A percentile compares a stretch with the other conserved stretches of the same genome.
Conservation (phyloP, 2,113 vertebrate species). For the Pelobates fuscus region DNA sequence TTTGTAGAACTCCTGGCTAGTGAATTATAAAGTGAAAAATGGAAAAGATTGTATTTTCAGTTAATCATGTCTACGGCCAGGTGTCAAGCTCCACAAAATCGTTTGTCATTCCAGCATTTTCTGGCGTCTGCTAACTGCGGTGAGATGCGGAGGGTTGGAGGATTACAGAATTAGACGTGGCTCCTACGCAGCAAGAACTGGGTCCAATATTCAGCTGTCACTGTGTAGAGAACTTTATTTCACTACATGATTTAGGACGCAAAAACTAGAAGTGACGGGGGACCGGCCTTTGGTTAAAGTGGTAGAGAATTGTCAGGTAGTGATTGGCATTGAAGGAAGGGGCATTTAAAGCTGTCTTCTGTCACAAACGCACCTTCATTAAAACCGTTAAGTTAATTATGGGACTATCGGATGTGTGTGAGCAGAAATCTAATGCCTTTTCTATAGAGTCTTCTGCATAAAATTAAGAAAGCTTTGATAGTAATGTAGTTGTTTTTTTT, state of each 20-base stretch:
- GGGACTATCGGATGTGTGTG: no score
- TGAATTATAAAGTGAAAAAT: conserved; percentile 48
- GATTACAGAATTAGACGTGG: conserved; percentile 69
- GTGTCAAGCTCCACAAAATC: conserved; percentile 68
- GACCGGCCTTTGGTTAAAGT: conserved; percentile 42
- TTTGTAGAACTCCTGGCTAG: not conserved
- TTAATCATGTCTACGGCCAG: conserved; percentile 65
- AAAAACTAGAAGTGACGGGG: conserved; percentile 58
- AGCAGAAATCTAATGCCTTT: no score
- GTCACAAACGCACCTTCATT: conserved; percentile 15
- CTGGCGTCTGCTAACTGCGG: conserved; percentile 59
- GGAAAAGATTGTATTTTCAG: conserved; percentile 66
- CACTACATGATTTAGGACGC: conserved; percentile 63
- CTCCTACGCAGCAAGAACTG: conserved; percentile 53
- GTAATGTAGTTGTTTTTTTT: no score
- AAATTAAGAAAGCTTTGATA: no score
- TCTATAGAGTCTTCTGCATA: no score
- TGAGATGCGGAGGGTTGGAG: conserved; percentile 64
- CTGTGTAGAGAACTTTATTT: conserved; percentile 72
- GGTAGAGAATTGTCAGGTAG: conserved; percentile 14
- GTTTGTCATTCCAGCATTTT: conserved; percentile 68
- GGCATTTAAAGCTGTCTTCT: no score
- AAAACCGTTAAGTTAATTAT: no score
- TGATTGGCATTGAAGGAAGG: conserved; percentile 23
- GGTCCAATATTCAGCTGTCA: conserved; percentile 74